Evolutionary conservation across 2,797 vertebrate genomes (phyloP).

Genomic region (Tolypeutes matacus): DNA sequence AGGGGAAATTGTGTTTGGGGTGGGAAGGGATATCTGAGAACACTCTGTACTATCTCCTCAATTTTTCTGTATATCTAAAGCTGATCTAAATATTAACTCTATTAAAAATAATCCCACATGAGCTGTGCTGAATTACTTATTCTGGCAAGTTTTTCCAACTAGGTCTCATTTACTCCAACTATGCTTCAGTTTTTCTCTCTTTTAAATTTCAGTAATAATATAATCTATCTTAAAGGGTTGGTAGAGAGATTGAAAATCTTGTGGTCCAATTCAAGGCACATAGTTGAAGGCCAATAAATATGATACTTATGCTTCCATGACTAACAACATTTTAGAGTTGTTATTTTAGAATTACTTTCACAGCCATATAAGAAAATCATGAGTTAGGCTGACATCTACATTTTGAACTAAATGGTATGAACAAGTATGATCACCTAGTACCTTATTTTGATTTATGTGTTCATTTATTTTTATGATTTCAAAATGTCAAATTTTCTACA

Average conservation of each 20-base stretch:
- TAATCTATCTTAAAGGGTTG: background rate
- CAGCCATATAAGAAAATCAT: background rate
- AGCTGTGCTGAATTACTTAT: background rate
- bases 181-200: background rate
- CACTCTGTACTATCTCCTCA: background rate
- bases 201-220: background rate
- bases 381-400: background rate
- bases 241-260: background rate
- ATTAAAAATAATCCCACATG: background rate
- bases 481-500: background rate
- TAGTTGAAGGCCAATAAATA: background rate
- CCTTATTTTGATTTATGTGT: background rate
- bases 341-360: background rate
- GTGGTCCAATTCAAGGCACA: no score
- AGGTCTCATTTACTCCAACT: background rate
- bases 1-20: background rate
- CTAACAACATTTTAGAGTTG: background rate
- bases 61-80: background rate
- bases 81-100: background rate
- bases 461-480: conserved; percentile 8
- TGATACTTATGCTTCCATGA: background rate
- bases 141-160: background rate
- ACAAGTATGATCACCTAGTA: background rate
- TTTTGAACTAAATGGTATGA: background rate
- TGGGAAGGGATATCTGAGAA: background rate